Conservation (phyloP, 2,888 invertebrate genomes). For the Lordiphosa fenestrarum region DNA sequence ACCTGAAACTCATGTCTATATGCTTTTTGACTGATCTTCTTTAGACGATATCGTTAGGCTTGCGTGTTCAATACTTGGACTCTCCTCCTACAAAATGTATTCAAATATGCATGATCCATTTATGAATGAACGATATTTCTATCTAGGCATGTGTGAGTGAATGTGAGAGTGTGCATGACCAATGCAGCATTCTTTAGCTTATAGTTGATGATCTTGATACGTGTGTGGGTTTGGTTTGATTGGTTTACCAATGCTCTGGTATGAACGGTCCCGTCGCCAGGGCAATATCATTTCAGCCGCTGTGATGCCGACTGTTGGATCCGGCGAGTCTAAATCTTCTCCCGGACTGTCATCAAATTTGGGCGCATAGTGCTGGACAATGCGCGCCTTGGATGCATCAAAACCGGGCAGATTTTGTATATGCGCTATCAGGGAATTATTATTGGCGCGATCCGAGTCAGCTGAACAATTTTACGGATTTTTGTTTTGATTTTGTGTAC, state of each 20-base stretch:
- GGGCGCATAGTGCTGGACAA: slow-evolving; percentile 85
- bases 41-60: no score
- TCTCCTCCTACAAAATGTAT: no score
- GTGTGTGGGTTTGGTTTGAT: slow-evolving; percentile 2
- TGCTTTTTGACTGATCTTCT: no score
- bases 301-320: slow-evolving; percentile 83
- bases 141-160: no score
- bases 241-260: slow-evolving; percentile 86
- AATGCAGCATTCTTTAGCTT: no score
- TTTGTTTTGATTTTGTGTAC: slow-evolving; percentile 15
- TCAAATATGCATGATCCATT: no score
- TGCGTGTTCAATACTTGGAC: no score
- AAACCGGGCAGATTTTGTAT: slow-evolving; percentile 86
- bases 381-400: slow-evolving; percentile 86
- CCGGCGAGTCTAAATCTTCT: slow-evolving; percentile 78
- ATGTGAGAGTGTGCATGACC: no score
- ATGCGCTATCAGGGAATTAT: slow-evolving; percentile 86
- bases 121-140: neutral
- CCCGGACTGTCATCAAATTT: slow-evolving; percentile 73
- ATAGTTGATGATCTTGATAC: slow-evolving; percentile 13
- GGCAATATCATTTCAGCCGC: slow-evolving; percentile 91
- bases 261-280: slow-evolving; percentile 90
- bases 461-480: slow-evolving; percentile 59
- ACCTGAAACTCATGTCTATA: no score
- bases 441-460: slow-evolving; percentile 83